Base-by-base conservation (phyloP, 2,797 vertebrate genomes). In the Leptoclinus maculatus region DNA sequence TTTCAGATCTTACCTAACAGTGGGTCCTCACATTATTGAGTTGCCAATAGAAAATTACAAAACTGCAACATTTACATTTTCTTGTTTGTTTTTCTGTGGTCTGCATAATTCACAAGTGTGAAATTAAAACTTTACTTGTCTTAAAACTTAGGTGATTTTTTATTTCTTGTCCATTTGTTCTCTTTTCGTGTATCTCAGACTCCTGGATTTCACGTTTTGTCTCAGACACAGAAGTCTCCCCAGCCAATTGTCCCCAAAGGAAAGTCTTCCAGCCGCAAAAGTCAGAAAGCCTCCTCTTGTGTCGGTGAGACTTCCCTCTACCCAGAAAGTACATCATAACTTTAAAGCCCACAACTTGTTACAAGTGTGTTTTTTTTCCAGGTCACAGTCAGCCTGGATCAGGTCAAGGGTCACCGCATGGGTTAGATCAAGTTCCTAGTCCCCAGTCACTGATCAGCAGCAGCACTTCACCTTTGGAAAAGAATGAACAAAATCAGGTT, bases 401-500 rank as follows among this genome's bases (percentile, higher is more conserved):
- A 17, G 94, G 96, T 78, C 96, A 97, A 82, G 96, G 94, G 27
- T 98, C 97, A 0, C 96, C 97, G 0, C 95, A 95, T 66, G 81
- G 95, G 0, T 93, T 96, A 14, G 98, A 99, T 83, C 97, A 97
- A 77, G 96, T 95, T 63, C 96, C 96, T 23, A 97, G 97, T 83
- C 97, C 98, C 1, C 97, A 97, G 83, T 97, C 98, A 23, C 95
- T 97, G 27, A 96, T 96, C 85, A 95, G 92, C 94, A 94, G 83
- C 92, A 82, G 74, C 76, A 94, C 93, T 86, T 94, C 95, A 88
- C 92, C 94, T 88, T 95, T 97, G 85, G 56, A 93, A 71, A 93
- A 96, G 59, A 91, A 91, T 32, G 96, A 98, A 73, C 80, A 95
- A 65, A 94, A 86, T 91, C 94, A 94, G 95, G 95, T 96, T 93